Conservation (phyloP, 1,140 invertebrate genomes). For the Zaprionus kolodkinae region DNA sequence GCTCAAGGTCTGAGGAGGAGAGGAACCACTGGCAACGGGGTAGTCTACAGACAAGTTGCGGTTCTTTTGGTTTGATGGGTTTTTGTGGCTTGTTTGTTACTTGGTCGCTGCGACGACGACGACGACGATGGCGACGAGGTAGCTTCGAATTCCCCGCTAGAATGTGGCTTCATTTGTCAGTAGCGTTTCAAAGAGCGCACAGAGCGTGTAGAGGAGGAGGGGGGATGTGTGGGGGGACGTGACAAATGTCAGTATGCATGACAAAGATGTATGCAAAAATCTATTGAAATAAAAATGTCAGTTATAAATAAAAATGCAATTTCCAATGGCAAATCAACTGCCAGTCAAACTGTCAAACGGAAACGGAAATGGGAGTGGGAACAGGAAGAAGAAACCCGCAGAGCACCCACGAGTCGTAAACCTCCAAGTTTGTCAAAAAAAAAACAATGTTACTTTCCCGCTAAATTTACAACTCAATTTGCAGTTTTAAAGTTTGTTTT, state of each 20-base stretch:
- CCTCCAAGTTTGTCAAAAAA: conserved; percentile 1
- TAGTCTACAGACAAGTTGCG: conserved; percentile 31
- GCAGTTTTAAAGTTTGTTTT: neutral
- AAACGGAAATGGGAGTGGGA: neutral
- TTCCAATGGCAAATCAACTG: conserved; percentile 50
- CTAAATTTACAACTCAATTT: conserved; percentile 15
- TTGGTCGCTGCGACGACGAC: conserved; percentile 13
- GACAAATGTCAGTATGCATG: conserved; percentile 47
- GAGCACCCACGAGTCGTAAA: no score
- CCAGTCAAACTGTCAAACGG: conserved; percentile 48
- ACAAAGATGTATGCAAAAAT: conserved; percentile 50
- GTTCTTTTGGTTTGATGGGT: conserved; percentile 51
- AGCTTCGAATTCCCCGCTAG: conserved; percentile 37
- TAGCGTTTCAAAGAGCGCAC: neutral
- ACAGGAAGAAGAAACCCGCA: neutral
- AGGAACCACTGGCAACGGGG: neutral
- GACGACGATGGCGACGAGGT: neutral
- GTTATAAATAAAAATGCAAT: conserved; percentile 55
- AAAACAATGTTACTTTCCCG: neutral
- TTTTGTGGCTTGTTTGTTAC: conserved; percentile 52
- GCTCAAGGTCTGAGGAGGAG: neutral
- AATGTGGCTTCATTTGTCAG: conserved; percentile 52
- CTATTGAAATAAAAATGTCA: conserved; percentile 55
- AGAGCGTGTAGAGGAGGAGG: neutral
- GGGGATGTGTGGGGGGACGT: neutral